Evolutionary conservation across 2,113 vertebrate genomes (phyloP).

Genomic region (Sorex araneus): DNA sequence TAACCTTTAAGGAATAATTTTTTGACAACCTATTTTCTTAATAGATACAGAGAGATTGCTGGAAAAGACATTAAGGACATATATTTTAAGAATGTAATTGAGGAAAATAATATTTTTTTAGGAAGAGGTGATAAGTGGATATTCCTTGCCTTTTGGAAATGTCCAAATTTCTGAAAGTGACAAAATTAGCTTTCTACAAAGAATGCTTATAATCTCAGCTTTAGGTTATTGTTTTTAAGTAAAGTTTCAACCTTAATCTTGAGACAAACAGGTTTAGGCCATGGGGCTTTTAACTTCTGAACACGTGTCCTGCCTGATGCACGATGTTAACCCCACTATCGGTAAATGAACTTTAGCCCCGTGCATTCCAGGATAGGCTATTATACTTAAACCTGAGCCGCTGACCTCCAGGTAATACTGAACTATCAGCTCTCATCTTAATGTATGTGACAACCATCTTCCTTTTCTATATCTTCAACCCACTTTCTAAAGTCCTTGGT

Average conservation of each 20-base stretch:
- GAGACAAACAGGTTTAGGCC: neutral
- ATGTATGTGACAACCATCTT: neutral
- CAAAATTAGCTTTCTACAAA: neutral
- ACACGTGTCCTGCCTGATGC: neutral
- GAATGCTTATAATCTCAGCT: neutral
- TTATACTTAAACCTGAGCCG: neutral
- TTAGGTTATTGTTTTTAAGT: neutral
- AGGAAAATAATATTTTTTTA: slow-evolving; percentile 1
- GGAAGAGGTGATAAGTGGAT: neutral
- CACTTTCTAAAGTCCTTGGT: neutral
- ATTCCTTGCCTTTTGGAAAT: neutral
- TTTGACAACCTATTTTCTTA: neutral
- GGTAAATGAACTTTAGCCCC: neutral
- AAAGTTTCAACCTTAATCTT: neutral
- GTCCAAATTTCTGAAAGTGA: neutral
- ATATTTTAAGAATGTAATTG: slow-evolving; percentile 4
- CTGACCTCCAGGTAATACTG: neutral
- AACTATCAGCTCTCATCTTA: neutral
- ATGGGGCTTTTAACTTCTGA: neutral
- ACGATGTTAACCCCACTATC: neutral
- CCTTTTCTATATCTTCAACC: neutral
- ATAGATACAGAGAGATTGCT: neutral
- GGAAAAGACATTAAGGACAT: neutral
- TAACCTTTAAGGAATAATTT: neutral
- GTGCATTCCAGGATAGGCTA: neutral